phyloP scores from a whole-genome alignment of 1,140 invertebrate species.

The Bombus ignitus region DNA sequence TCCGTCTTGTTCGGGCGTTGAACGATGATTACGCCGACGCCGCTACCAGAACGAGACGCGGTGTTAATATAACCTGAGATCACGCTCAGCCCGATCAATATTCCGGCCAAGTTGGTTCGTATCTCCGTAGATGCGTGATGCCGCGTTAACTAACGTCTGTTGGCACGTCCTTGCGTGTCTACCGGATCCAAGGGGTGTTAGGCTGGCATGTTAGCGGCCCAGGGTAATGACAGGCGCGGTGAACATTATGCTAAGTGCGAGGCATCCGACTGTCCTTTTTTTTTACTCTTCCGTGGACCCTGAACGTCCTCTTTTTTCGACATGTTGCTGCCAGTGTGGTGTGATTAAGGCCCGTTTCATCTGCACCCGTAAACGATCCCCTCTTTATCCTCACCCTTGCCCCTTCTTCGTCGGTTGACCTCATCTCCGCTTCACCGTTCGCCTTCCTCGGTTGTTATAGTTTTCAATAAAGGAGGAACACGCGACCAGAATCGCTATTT shows the following conservation, averaged over 20 bases:
- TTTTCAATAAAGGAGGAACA: conserved; percentile 68
- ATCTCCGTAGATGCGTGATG: conserved; percentile 26
- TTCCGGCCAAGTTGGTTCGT: conserved; percentile 45
- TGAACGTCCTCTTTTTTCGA: conserved; percentile 1
- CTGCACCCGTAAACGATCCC: conserved; percentile 33
- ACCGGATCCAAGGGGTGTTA: conserved; percentile 54
- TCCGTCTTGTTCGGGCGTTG: conserved; percentile 4
- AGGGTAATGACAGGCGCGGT: conserved; percentile 71
- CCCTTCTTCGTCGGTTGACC: background rate
- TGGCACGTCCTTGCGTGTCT: conserved; percentile 64
- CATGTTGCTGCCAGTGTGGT: conserved; percentile 23
- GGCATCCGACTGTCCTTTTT: conserved; percentile 52
- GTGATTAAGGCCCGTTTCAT: conserved; percentile 60
- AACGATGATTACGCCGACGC: conserved; percentile 4
- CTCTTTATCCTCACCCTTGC: background rate
- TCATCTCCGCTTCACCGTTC: background rate
- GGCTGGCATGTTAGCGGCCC: conserved; percentile 69
- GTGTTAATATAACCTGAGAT: conserved; percentile 56
- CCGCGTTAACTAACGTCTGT: conserved; percentile 40
- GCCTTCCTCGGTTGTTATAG: conserved; percentile 27
- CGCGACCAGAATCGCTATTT: conserved; percentile 40
- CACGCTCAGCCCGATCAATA: conserved; percentile 54
- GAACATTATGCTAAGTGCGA: conserved; percentile 75
- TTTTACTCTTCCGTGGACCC: conserved; percentile 47
- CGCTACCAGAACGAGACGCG: background rate